phyloP scores from a whole-genome alignment of 2,797 vertebrate genomes.

The Aythya fuligula region DNA sequence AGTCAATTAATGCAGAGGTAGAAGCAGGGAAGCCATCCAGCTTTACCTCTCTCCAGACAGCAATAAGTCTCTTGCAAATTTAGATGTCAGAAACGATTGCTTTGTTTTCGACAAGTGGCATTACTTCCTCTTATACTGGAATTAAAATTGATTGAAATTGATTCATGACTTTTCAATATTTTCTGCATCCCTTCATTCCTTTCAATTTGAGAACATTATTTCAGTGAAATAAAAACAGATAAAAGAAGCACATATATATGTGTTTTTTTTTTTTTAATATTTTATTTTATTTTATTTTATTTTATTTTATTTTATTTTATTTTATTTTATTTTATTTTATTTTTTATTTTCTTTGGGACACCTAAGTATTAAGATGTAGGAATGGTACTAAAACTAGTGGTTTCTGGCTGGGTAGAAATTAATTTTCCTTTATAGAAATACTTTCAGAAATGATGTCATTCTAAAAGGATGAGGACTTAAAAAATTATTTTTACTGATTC shows the following conservation, averaged over 20 bases:
- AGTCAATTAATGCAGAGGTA: slow-evolving; percentile 35
- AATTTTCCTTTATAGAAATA: not conserved
- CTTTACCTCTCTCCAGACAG: slow-evolving; percentile 53
- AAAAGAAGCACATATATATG: not conserved
- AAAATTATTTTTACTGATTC: not conserved
- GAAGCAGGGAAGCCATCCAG: slow-evolving; percentile 34
- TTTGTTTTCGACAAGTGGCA: slow-evolving; percentile 69
- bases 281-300: not conserved
- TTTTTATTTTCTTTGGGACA: not conserved
- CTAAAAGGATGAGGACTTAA: not conserved
- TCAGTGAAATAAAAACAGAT: slow-evolving; percentile 17
- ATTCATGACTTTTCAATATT: slow-evolving; percentile 62
- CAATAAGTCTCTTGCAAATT: slow-evolving; percentile 63
- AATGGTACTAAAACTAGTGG: not conserved
- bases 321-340: too few species aligned
- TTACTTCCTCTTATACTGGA: slow-evolving; percentile 64
- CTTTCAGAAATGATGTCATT: not conserved
- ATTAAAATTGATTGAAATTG: slow-evolving; percentile 70
- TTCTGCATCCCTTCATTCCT: slow-evolving; percentile 32
- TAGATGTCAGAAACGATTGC: slow-evolving; percentile 63
- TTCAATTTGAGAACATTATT: slow-evolving; percentile 26
- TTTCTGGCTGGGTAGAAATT: not conserved
- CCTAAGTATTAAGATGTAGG: not conserved
- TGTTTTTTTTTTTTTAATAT: not conserved
- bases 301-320: not conserved